Percentiles rank a stretch among this genome's conserved stretches.
phyloP scores from a whole-genome alignment of 2,797 vertebrate species.

The Lepus townsendii region DNA sequence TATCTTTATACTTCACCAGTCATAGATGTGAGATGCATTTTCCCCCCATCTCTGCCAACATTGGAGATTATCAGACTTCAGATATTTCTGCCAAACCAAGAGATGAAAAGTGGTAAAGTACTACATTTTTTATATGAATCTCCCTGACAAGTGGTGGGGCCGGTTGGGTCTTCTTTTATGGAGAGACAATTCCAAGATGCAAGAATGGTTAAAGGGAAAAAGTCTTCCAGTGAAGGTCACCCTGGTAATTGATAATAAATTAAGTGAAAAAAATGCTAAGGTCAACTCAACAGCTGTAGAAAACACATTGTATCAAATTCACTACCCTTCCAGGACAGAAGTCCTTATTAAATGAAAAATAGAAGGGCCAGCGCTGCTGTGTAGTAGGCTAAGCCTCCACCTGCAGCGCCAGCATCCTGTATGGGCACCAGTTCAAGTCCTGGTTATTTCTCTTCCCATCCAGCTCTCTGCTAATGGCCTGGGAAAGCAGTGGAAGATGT shows the following conservation, averaged over 20 bases:
- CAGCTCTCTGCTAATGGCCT: no score
- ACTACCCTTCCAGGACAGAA: neutral
- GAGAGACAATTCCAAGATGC: neutral
- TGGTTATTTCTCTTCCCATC: no score
- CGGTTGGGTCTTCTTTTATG: conserved; percentile 44
- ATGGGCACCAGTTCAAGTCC: no score
- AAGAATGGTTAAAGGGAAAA: neutral
- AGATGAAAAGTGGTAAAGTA: neutral
- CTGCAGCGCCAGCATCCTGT: no score
- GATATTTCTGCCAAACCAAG: conserved; percentile 29
- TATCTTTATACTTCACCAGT: conserved; percentile 31
- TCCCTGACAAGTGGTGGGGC: neutral
- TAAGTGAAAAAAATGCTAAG: neutral
- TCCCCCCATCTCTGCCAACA: neutral
- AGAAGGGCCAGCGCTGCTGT: neutral
- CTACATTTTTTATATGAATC: conserved; percentile 27
- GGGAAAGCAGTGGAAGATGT: no score
- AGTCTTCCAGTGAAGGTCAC: neutral
- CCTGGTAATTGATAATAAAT: conserved; percentile 16
- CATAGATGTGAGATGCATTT: conserved; percentile 26
- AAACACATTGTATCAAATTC: neutral
- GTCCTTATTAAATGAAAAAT: neutral
- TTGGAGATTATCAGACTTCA: conserved; percentile 34
- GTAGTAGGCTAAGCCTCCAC: no score
- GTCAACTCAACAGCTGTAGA: neutral